Base-by-base conservation (phyloP, 2,113 vertebrate genomes). In the Microcebus jonahi region DNA sequence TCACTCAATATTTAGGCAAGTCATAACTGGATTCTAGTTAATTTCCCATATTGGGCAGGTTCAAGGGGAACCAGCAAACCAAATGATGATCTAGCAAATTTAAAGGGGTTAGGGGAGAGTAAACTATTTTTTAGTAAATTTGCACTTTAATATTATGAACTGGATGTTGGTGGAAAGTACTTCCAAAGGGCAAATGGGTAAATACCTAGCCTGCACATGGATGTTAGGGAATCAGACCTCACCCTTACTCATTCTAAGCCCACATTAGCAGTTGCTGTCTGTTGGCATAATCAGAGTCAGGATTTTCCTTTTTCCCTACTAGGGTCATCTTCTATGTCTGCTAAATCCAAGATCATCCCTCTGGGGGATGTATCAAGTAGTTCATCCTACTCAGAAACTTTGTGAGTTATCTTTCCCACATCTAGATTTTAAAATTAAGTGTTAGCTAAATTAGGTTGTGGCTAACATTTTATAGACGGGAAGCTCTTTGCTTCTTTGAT, bases 141-240 rank as follows among this genome's bases (percentile, higher is more conserved):
- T 98, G 98, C 98, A 99, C 98, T 98, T 99, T 99, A 99, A 98
- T 98, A 94, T 98, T 91, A 94, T 94, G 97, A 97, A 98, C 94
- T 98, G 98, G 97, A 97, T 98, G 95, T 97, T 96, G 95, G 96
- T 94, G 9, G 83, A 88, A 96, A 97, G 75, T 73, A 75, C 23
- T 96, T 59, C 53, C 27, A 84, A 29, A 92, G 59, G 84, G 63
- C 42, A 94, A 71, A 67, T 84, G 50, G 90, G 53, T 92, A 83
- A 57, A 63, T 75, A 87, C 59, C 36, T 63, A n/a, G n/a, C n/a
- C 91, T 88, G 59, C 67, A 45, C 34, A 23, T 79, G 67, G 79
- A 20, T 92, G 80, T 91, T 95, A 91, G 81, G 97, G 67, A 84
- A 42, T 3, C 0, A 21, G 25, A 73, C 8, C 8, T 83, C 76